These are phyloP conservation scores for Chymomyza fuscimana DNA, from an alignment of 2,888 invertebrate genomes.

Conservation along the genomic window DNA sequence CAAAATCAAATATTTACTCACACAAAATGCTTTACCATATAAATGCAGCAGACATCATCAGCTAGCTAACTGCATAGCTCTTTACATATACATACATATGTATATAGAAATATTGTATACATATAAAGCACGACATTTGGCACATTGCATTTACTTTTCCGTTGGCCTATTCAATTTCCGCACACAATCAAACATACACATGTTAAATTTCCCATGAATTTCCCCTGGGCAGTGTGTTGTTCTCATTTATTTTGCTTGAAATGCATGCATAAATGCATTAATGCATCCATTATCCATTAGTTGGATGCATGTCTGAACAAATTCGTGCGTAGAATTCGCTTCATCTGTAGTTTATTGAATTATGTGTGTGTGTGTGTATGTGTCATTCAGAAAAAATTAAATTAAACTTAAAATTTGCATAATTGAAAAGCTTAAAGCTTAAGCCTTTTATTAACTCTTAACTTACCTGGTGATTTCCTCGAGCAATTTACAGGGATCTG, in stretches of 20 bases:
- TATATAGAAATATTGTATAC: not conserved
- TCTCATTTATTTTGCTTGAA: conserved; percentile 54
- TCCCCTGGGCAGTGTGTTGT: conserved; percentile 19
- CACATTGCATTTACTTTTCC: not conserved
- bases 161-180: conserved; percentile 13
- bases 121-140: conserved; percentile 38
- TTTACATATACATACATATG: conserved; percentile 3
- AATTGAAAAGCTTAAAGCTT: conserved; percentile 2
- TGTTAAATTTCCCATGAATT: not conserved
- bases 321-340: conserved; percentile 27
- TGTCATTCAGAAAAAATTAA: conserved; percentile 63
- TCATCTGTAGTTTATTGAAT: conserved; percentile 62
- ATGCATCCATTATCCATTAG: conserved; percentile 67
- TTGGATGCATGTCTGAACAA: conserved; percentile 31
- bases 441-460: not conserved
- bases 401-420: conserved; percentile 23
- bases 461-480: conserved; percentile 96
- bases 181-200: conserved; percentile 18
- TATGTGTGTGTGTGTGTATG: conserved; percentile 11
- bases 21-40: conserved; percentile 65
- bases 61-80: conserved; percentile 3
- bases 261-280: conserved; percentile 45
- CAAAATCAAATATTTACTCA: conserved; percentile 61
- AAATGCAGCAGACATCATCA: conserved; percentile 50
- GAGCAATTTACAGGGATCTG: conserved; percentile 96